A percentile compares a stretch with the other conserved stretches of the same genome.
These are phyloP conservation scores for Cyclargus thomasi DNA, from an alignment of 1,140 invertebrate genomes.

Conservation along the genomic window DNA sequence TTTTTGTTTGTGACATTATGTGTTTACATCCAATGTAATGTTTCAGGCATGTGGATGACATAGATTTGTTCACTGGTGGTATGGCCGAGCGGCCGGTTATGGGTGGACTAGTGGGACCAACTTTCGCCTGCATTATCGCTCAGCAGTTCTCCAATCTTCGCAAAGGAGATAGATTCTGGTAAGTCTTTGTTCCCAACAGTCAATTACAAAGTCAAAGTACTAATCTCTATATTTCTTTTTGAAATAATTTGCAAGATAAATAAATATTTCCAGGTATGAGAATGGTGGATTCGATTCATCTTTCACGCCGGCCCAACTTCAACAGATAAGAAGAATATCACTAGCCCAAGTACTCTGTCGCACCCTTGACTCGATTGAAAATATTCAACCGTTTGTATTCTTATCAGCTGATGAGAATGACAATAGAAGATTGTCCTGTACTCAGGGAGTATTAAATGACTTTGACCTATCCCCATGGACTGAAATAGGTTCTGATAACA, in stretches of 20 bases:
- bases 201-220: no score
- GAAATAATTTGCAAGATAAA: neutral
- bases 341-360: conserved; percentile 91
- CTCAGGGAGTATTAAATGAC: conserved; percentile 81
- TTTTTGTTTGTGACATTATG: neutral
- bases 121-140: conserved; percentile 96
- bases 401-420: conserved; percentile 78
- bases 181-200: conserved; percentile 13
- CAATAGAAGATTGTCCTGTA: conserved; percentile 81
- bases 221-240: no score
- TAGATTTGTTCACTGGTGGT: conserved; percentile 94
- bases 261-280: conserved; percentile 78
- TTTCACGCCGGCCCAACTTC: conserved; percentile 89
- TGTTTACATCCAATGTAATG: neutral
- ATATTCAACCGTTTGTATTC: conserved; percentile 85
- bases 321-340: conserved; percentile 87
- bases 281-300: conserved; percentile 83
- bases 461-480: conserved; percentile 80
- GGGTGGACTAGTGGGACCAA: conserved; percentile 93
- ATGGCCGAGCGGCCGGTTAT: conserved; percentile 87
- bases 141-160: conserved; percentile 92
- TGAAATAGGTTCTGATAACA: conserved; percentile 67
- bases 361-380: conserved; percentile 85
- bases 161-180: conserved; percentile 95
- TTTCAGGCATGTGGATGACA: conserved; percentile 83